Percentiles rank a stretch among this genome's conserved stretches.
These are phyloP conservation scores for Mycalesis mineus DNA, from an alignment of 2,888 invertebrate genomes.

Conservation along the genomic window DNA sequence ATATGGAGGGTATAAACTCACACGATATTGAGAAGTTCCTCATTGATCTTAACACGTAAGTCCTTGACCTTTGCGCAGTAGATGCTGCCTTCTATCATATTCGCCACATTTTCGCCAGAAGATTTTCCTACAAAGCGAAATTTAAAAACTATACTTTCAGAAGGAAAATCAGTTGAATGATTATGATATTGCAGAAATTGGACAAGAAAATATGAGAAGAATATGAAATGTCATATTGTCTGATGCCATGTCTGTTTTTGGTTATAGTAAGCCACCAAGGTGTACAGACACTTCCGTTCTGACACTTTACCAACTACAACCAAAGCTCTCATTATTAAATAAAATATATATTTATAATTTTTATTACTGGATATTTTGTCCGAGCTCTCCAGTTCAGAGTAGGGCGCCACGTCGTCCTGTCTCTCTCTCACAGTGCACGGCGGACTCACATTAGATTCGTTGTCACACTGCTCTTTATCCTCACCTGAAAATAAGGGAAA, in stretches of 20 bases:
- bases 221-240: too few species aligned
- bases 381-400: slow-evolving; percentile 19
- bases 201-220: too few species aligned
- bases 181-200: neutral
- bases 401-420: neutral
- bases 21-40: slow-evolving; percentile 53
- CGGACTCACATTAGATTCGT: slow-evolving; percentile 42
- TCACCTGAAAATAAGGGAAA: slow-evolving; percentile 29
- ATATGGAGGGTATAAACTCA: slow-evolving; percentile 49
- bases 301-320: too few species aligned
- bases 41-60: slow-evolving; percentile 52
- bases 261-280: too few species aligned
- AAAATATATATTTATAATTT: too few species aligned
- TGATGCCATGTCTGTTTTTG: too few species aligned
- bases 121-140: slow-evolving; percentile 45
- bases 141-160: too few species aligned
- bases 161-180: too few species aligned
- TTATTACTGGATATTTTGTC: slow-evolving; percentile 33
- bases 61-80: slow-evolving; percentile 64
- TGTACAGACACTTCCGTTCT: too few species aligned
- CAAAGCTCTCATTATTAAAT: too few species aligned
- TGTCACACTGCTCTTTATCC: slow-evolving; percentile 37
- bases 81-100: slow-evolving; percentile 58
- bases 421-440: slow-evolving; percentile 56
- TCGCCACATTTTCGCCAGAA: slow-evolving; percentile 48